phyloP scores from a whole-genome alignment of 2,797 vertebrate species.

The Falco biarmicus region DNA sequence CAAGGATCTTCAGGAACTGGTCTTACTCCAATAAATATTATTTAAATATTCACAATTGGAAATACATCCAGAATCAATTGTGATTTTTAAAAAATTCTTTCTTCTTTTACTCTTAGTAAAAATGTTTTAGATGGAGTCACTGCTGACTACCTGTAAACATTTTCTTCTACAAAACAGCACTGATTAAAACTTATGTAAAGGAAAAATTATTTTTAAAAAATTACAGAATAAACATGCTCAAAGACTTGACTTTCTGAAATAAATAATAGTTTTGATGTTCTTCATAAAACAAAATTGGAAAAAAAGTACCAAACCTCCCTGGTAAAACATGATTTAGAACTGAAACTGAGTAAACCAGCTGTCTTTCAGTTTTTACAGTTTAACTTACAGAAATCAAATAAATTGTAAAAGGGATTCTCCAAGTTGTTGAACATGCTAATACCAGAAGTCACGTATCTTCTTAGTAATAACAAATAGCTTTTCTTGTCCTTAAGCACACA shows the following conservation, averaged over 20 bases:
- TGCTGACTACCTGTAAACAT: neutral
- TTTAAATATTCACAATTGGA: neutral
- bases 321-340: neutral
- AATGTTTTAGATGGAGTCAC: neutral
- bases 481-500: neutral
- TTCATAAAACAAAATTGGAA: neutral
- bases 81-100: neutral
- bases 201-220: neutral
- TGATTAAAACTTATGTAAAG: neutral
- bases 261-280: neutral
- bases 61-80: neutral
- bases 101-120: neutral
- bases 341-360: neutral
- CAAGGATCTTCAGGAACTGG: neutral
- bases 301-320: neutral
- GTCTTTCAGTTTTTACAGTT: neutral
- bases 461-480: neutral
- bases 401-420: neutral
- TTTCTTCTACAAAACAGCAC: neutral
- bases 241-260: neutral
- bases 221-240: neutral
- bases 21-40: neutral
- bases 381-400: neutral
- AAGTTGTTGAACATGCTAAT: neutral
- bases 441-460: neutral